Conservation (phyloP, 2,113 vertebrate genomes). For the Acrocephalus arundinaceus region DNA sequence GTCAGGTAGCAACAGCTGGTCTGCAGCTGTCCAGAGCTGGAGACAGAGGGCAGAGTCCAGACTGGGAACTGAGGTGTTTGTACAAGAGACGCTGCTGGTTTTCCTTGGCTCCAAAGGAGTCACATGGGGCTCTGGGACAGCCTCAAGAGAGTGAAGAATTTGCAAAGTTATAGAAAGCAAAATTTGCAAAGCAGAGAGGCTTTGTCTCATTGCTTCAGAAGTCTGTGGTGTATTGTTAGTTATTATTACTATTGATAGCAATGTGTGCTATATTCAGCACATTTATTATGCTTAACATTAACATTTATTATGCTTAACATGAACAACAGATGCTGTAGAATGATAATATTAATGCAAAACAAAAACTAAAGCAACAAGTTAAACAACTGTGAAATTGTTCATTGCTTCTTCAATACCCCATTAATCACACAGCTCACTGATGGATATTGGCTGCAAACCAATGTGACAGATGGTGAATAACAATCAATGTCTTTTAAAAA, state of each 20-base stretch:
- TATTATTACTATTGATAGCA: not conserved
- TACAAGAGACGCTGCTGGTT: not conserved
- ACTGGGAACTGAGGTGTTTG: not conserved
- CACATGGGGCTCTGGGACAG: not conserved
- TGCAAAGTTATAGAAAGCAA: not conserved
- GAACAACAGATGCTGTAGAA: not conserved
- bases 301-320: not conserved
- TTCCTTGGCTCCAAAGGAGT: not conserved
- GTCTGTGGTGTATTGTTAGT: not conserved
- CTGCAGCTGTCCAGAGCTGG: not conserved
- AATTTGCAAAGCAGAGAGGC: not conserved
- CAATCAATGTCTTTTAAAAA: slow-evolving; percentile 22
- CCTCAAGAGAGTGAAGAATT: not conserved
- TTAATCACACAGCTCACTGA: slow-evolving; percentile 19
- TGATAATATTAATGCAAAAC: not conserved
- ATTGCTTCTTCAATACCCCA: not conserved
- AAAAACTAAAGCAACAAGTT: slow-evolving; percentile 11
- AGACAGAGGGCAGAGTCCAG: not conserved
- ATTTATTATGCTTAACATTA: not conserved
- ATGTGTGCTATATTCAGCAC: not conserved
- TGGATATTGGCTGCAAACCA: not conserved
- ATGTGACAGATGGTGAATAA: not conserved
- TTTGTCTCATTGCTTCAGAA: not conserved
- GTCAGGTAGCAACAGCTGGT: not conserved
- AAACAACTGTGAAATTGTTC: not conserved